Base-by-base conservation (phyloP, 64 coral and sea anemone genomes). In the Platygyra sinensis region DNA sequence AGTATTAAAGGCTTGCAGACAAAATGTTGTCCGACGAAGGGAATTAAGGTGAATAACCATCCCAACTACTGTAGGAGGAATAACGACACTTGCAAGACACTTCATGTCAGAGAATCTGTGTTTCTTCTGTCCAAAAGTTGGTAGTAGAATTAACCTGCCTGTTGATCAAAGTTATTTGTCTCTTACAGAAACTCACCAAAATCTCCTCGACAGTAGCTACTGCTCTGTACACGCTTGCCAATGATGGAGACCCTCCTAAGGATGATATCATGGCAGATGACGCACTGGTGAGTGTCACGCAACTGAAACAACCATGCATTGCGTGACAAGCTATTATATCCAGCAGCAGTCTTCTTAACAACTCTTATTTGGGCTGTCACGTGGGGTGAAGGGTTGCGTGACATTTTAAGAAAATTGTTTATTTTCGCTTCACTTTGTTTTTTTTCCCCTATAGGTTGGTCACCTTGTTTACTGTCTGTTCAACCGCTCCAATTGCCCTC, bases 401-500 rank as follows among this genome's bases (percentile, higher is more conserved):
- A 57, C 54, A 16, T 7, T 39, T 39, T 14, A 55, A 55, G 52
- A 55, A 55, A 1, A 11, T 8, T 55, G 33, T 1, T 25, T 19
- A 55, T 4, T 72, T 1, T 36, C 33, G 33, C 33, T 36, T 36
- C 33, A 36, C 33, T 74, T 36, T 52, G 2, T 79, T 55, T 74
- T 88, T 9, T 29, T 87, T 75, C 60, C 88, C 14, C 46, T 74
- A 22, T 69, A 99, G 97, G 81, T 99, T 24, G 90, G 91, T 22
- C 75, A 99, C n/a, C 84, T 99, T 0, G 83, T 89, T 0, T 91
- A 93, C 54, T 99, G 97, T 55, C 82, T 94, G 19, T 93, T 99
- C 46, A 78, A 67, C 46, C 83, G 64, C 16, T 71, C 90, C 20
- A 62, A 91, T 54, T 99, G 97, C 72, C 78, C 74, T 51, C 74